A percentile compares a stretch with the other conserved stretches of the same genome.
phyloP scores from a whole-genome alignment of 2,113 vertebrate genomes.

The Mormyrus lacerda region DNA sequence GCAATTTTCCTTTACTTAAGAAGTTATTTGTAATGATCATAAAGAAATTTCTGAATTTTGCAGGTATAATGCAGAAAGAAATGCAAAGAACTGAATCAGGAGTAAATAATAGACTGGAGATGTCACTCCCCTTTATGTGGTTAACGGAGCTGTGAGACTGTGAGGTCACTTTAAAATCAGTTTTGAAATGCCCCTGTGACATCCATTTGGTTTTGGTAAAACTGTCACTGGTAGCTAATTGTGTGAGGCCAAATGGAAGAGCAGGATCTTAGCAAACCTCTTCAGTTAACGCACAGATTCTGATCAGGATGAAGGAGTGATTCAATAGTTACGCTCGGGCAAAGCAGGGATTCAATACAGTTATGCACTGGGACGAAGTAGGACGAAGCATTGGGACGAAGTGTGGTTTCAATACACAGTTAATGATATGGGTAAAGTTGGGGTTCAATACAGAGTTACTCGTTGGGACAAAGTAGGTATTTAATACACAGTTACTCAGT shows the following conservation, averaged over 20 bases:
- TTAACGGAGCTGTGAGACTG: not conserved
- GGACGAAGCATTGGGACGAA: not conserved
- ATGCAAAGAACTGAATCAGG: not conserved
- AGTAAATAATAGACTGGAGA: not conserved
- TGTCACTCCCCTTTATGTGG: not conserved
- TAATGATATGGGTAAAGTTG: not conserved
- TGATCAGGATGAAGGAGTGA: not conserved
- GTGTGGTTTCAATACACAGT: not conserved
- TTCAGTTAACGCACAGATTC: not conserved
- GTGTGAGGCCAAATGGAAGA: not conserved
- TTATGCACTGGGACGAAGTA: not conserved
- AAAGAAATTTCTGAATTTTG: not conserved
- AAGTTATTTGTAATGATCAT: not conserved
- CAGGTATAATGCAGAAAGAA: not conserved
- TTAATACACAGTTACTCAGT: not conserved
- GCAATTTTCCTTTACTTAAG: not conserved
- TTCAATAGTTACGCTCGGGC: not conserved
- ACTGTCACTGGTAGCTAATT: not conserved
- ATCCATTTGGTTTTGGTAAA: not conserved
- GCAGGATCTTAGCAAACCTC: not conserved
- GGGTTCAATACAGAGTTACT: not conserved
- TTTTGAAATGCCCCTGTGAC: not conserved
- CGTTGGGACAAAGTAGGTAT: not conserved
- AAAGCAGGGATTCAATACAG: not conserved
- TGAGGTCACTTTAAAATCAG: not conserved